phyloP scores from a whole-genome alignment of 2,113 vertebrate genomes.

The Oxyura jamaicensis region DNA sequence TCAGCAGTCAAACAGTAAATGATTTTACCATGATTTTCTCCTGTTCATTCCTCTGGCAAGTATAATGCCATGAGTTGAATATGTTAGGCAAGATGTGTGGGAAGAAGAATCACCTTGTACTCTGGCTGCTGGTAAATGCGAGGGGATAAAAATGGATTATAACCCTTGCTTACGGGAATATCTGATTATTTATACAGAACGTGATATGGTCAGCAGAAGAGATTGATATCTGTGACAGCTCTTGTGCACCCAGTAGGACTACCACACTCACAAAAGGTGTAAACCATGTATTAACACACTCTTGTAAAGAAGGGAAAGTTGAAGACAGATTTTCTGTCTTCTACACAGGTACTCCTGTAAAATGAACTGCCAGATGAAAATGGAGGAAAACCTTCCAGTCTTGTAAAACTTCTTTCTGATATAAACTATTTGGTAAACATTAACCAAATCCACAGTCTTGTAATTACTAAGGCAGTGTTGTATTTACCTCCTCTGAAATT shows the following conservation, averaged over 20 bases:
- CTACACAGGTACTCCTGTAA: too few species aligned
- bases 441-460: not conserved
- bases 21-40: not conserved
- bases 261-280: accelerated
- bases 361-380: not conserved
- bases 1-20: not conserved
- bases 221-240: not conserved
- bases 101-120: not conserved
- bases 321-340: not conserved
- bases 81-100: not conserved
- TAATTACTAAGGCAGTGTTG: not conserved
- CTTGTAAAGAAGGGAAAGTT: not conserved
- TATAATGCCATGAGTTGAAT: not conserved
- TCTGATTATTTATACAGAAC: not conserved
- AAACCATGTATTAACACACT: not conserved
- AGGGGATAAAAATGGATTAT: not conserved
- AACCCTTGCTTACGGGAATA: not conserved
- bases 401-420: not conserved
- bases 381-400: not conserved
- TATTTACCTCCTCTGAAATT: not conserved
- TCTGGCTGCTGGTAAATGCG: not conserved
- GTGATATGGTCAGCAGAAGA: not conserved
- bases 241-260: not conserved
- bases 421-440: not conserved
- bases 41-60: not conserved